Base-by-base conservation (phyloP, 2,113 vertebrate genomes). In the Apaloderma vittatum region DNA sequence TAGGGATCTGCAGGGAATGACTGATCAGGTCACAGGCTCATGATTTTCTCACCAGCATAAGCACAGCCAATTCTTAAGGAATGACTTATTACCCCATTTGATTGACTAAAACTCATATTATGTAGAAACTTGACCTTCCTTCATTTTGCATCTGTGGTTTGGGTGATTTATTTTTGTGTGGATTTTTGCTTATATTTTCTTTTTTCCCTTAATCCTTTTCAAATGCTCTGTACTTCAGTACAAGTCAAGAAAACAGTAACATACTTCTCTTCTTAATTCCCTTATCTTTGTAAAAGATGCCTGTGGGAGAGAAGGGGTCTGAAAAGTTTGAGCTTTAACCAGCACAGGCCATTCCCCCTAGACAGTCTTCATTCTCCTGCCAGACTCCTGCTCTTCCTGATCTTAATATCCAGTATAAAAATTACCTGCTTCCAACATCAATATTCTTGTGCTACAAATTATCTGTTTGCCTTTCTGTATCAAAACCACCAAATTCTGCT, bases 1-100 rank as follows among this genome's bases (percentile, higher is more conserved):
- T 29, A 85, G n/a, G 63, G 72, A 78, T 75, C 86, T 94, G 84
- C 83, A 89, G 48, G 62, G 89, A 93, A 96, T 91, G 61, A 93
- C 73, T 40, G 91, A 94, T 79, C 57, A 68, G 49, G 81, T 89
- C 83, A 55, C 76, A 94, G n/a, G 67, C 80, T 87, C 4, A 1
- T 29, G 9, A 71, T 91, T 93, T 93, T 78, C 77, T 91, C 83
- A 75, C n/a, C 45, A 87, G 61, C 45, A 30, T 37, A 85, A 77
- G 24, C 72, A 74, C 51, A 75, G 74, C 22, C 12, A 16, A 0
- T 84, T 86, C 26, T 72, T 66, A 81, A 63, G 27, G 65, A 82
- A 83, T 52, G 12, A 91, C 22, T 93, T 95, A 80, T 68, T 81
- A 32, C 21, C 32, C 36, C 16, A 29, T 80, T 86, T 49, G 36